phyloP scores from a whole-genome alignment of 1,140 invertebrate species.

The Dendrolimus kikuchii region DNA sequence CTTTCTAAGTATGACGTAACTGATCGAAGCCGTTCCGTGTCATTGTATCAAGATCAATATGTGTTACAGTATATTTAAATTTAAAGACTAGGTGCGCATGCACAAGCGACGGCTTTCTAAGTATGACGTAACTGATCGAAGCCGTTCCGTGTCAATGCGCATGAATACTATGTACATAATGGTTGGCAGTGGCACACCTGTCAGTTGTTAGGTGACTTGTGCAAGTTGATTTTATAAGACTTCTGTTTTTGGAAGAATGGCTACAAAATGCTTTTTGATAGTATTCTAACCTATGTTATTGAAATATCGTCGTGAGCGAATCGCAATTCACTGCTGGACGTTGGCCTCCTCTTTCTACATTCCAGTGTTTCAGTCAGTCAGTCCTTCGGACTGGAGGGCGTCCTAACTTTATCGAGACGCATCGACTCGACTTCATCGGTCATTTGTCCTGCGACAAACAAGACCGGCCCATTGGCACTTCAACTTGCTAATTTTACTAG shows the following conservation, averaged over 20 bases:
- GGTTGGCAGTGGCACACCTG: constrained; percentile 3
- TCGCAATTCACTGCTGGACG: too few species aligned
- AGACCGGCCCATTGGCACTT: too few species aligned
- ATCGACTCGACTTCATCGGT: neutral
- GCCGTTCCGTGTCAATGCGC: constrained; percentile 11
- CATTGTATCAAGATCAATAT: neutral
- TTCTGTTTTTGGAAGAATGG: too few species aligned
- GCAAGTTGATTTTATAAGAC: too few species aligned
- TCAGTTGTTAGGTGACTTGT: neutral
- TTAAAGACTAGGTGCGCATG: constrained; percentile 7
- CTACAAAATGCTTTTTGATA: too few species aligned
- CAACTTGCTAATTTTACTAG: too few species aligned
- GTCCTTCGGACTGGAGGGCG: constrained; percentile 5
- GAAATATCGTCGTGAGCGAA: too few species aligned
- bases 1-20: constrained; percentile 14
- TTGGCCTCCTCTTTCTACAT: too few species aligned
- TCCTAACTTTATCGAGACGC: neutral
- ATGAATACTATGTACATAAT: neutral
- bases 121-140: constrained; percentile 10
- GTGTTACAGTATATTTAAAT: too few species aligned
- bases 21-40: constrained; percentile 10
- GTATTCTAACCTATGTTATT: too few species aligned
- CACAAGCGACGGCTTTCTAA: constrained; percentile 9
- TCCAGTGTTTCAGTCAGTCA: too few species aligned
- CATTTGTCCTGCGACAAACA: too few species aligned